Base-by-base conservation (phyloP, 2,113 vertebrate genomes). In the Neogale vison region DNA sequence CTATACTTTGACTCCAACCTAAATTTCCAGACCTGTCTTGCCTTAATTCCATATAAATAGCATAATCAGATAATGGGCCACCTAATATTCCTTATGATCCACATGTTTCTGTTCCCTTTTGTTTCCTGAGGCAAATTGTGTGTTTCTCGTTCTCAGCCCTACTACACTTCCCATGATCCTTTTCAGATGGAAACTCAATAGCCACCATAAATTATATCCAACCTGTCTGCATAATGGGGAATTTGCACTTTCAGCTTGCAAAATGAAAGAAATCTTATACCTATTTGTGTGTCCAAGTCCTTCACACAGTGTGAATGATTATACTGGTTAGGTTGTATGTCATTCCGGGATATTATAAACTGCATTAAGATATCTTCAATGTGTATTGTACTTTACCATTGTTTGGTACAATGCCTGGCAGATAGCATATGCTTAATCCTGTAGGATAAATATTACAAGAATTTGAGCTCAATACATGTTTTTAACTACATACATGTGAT, bases 241-340 rank as follows among this genome's bases (percentile, higher is more conserved):
- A 45, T 71, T 71, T 94, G 55, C 36, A 24, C 5, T 61, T 88
- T 55, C 12, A 3, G 50, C 45, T 86, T 79, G 57, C 34, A 81
- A 57, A 36, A 34, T 65, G n/a, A 45, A 67, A 59, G 45, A 36
- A 23, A 36, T 39, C 9, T 7, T 76, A 5, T 21, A 57, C 31
- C 31, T 83, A 10, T 88, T 85, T 77, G 50, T 47, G 20, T 57
- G 26, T 55, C 14, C 80, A 4, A 7, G 17, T 23, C 24, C 79
- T 92, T 96, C n/a, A 20, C 76, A 63, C 18, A 65, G 24, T 76
- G 39, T 69, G 72, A 93, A 14, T 61, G 65, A 47, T 74, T 85
- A 59, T 13, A 88, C 14, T 21, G n/a, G 29, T 85, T 82, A 45
- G 67, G 12, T 42, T 90, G 34, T 24, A 5, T 45, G 14, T 82